A percentile compares a stretch with the other conserved stretches of the same genome.
phyloP scores from a whole-genome alignment of 92 coral and sea anemone species.

The Epizoanthus scotinus region DNA sequence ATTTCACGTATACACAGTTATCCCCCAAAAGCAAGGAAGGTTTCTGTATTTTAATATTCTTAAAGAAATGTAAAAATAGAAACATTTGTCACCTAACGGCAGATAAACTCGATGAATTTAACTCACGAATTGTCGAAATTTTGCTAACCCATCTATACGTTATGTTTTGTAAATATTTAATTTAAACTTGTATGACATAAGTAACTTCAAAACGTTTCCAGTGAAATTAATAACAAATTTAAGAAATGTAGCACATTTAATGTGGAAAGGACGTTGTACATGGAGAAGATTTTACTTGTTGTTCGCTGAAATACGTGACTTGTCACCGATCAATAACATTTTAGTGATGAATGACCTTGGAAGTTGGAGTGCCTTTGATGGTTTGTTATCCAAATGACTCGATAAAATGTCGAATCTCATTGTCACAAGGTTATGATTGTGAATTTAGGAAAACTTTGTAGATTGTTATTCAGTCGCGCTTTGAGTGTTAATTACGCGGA shows the following conservation, averaged over 20 bases:
- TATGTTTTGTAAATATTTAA: constrained; percentile 15
- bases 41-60: not conserved
- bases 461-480: not conserved
- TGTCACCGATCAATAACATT: not conserved
- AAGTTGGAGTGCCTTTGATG: not conserved
- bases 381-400: not conserved
- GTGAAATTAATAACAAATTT: not conserved
- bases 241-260: not conserved
- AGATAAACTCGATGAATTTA: not conserved
- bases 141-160: not conserved
- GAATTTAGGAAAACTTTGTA: not conserved
- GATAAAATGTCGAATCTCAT: not conserved
- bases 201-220: not conserved
- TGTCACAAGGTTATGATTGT: not conserved
- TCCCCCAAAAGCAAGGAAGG: not conserved
- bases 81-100: not conserved
- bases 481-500: not conserved
- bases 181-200: not conserved
- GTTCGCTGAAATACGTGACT: not conserved
- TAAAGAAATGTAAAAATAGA: not conserved
- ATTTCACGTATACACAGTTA: not conserved
- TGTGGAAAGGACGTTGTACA: too few species aligned
- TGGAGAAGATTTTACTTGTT: too few species aligned
- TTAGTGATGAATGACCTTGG: not conserved
- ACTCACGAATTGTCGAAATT: not conserved